Conservation (phyloP, 2,888 invertebrate species). For the Baccha elongata region DNA sequence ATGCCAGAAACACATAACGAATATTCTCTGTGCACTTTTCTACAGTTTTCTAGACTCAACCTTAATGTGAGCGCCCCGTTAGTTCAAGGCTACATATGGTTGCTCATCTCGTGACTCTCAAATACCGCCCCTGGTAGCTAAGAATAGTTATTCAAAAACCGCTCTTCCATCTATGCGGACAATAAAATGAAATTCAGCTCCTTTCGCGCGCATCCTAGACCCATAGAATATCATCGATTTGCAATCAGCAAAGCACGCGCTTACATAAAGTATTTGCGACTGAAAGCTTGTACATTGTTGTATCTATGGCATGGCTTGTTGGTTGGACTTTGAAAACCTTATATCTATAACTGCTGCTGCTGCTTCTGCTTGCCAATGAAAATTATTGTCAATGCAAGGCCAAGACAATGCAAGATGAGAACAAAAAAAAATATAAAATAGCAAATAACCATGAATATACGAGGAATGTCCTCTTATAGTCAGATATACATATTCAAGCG, state of each 20-base stretch:
- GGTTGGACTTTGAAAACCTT: constrained; percentile 14
- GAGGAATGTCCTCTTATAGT: constrained; percentile 54
- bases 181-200: constrained; percentile 71
- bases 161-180: constrained; percentile 43
- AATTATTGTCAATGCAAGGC: constrained; percentile 74
- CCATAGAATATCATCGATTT: constrained; percentile 63
- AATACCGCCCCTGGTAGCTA: too few relatives aligned
- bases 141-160: background rate
- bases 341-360: constrained; percentile 44
- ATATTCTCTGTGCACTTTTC: too few relatives aligned
- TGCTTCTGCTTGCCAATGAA: constrained; percentile 69
- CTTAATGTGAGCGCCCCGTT: too few relatives aligned
- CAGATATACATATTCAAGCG: background rate
- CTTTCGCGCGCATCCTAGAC: constrained; percentile 65
- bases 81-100: too few relatives aligned
- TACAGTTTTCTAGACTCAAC: too few relatives aligned
- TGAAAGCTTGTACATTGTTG: constrained; percentile 25
- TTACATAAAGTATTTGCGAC: constrained; percentile 76
- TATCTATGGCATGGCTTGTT: constrained; percentile 15
- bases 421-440: constrained; percentile 5
- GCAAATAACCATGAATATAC: constrained; percentile 24
- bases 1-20: too few relatives aligned
- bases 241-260: constrained; percentile 75
- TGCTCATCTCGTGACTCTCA: too few relatives aligned
- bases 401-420: constrained; percentile 70